Conservation (phyloP, 2,797 vertebrate genomes). For the Cyclopterus lumpus region DNA sequence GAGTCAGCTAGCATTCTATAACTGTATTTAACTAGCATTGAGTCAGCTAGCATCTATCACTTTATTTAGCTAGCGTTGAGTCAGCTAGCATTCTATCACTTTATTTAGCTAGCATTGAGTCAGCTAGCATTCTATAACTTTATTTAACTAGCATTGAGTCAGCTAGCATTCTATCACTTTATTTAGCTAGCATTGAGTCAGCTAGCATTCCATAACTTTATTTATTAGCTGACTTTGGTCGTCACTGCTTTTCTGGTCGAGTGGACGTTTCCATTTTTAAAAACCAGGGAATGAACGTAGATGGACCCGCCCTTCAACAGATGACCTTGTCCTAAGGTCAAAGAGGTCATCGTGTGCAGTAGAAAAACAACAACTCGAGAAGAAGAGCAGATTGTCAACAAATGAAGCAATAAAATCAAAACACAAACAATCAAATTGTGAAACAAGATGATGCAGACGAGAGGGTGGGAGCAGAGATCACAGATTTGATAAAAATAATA, state of each 20-base stretch:
- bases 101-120: too few species aligned
- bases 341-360: background rate
- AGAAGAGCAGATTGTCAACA: background rate
- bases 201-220: background rate
- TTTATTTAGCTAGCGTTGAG: too few species aligned
- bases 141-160: too few species aligned
- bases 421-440: background rate
- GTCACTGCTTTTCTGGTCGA: background rate
- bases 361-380: background rate
- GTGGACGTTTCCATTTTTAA: background rate
- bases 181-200: too few species aligned
- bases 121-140: too few species aligned
- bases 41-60: too few species aligned
- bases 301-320: background rate
- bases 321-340: slow-evolving; percentile 26
- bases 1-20: too few species aligned
- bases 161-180: too few species aligned
- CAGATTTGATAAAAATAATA: slow-evolving; percentile 41
- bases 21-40: too few species aligned
- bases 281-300: background rate
- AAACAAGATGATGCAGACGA: slow-evolving; percentile 2
- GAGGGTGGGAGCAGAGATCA: slow-evolving; percentile 29
- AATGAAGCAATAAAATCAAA: slow-evolving; percentile 19
- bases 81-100: too few species aligned
- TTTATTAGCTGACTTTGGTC: background rate